phyloP scores from a whole-genome alignment of 2,113 vertebrate genomes.

The Aphyosemion australe region DNA sequence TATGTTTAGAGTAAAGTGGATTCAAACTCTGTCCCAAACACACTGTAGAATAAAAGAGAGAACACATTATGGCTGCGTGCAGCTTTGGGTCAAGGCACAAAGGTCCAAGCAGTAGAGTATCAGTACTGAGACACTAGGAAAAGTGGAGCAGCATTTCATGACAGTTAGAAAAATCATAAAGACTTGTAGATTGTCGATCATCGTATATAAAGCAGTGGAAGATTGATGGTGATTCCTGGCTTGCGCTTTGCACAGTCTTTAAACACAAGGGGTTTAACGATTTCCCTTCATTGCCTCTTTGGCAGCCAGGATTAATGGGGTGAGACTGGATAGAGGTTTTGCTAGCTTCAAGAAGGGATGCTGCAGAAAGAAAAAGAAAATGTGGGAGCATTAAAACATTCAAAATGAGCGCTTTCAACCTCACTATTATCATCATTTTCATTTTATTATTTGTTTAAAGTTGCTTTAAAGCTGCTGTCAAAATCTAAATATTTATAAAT shows the following conservation, averaged over 20 bases:
- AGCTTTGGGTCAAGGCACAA: constrained; percentile 36
- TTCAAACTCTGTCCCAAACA: neutral
- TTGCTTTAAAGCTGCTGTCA: no score
- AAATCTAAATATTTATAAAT: no score
- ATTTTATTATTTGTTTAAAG: no score
- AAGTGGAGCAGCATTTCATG: constrained; percentile 18
- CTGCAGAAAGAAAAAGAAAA: constrained; percentile 38
- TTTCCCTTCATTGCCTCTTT: constrained; percentile 81
- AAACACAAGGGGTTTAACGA: constrained; percentile 52
- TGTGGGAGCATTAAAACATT: neutral
- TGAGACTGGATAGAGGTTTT: constrained; percentile 81
- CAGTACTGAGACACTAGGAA: constrained; percentile 17
- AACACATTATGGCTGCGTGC: constrained; percentile 9
- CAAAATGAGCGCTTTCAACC: no score
- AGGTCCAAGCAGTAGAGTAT: constrained; percentile 20
- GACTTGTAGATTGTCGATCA: constrained; percentile 19
- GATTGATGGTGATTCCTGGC: constrained; percentile 4
- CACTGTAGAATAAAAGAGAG: neutral
- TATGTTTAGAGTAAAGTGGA: neutral
- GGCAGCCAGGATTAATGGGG: constrained; percentile 80
- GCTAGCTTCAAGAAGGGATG: constrained; percentile 80
- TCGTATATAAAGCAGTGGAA: constrained; percentile 10
- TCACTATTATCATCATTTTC: no score
- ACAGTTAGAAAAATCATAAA: constrained; percentile 13
- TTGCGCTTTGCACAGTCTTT: constrained; percentile 16